phyloP scores from a whole-genome alignment of 2,797 vertebrate species.

The Fringilla coelebs region DNA sequence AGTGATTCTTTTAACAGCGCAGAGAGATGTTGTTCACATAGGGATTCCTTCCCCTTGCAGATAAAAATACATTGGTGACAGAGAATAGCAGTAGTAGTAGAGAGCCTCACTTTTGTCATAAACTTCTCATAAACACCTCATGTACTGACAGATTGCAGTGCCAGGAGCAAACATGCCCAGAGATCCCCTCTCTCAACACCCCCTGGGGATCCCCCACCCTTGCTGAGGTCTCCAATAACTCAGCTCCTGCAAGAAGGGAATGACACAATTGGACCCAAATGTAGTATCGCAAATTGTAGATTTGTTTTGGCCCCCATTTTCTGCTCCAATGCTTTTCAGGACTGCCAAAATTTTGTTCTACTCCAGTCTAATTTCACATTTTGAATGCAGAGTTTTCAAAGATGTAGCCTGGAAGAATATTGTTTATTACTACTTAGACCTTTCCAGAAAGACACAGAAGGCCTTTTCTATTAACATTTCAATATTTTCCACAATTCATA shows the following conservation, averaged over 20 bases:
- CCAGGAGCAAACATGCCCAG: neutral
- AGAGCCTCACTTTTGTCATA: neutral
- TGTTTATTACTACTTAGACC: neutral
- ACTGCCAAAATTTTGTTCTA: neutral
- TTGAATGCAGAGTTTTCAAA: neutral
- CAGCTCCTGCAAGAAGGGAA: neutral
- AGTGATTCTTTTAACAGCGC: neutral
- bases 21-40: neutral
- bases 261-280: neutral
- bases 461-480: neutral
- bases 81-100: neutral
- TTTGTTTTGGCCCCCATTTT: neutral
- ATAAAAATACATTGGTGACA: neutral
- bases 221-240: neutral
- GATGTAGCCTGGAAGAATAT: neutral
- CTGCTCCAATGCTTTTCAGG: neutral
- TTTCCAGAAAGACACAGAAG: neutral
- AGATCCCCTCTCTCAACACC: neutral
- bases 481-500: neutral
- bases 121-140: neutral
- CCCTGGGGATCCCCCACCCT: neutral
- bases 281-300: accelerated
- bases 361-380: neutral
- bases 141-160: neutral
- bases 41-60: neutral